Evolutionary conservation across 2,797 vertebrate species (phyloP).

Genomic region (Dendrocincla tyrannina): DNA sequence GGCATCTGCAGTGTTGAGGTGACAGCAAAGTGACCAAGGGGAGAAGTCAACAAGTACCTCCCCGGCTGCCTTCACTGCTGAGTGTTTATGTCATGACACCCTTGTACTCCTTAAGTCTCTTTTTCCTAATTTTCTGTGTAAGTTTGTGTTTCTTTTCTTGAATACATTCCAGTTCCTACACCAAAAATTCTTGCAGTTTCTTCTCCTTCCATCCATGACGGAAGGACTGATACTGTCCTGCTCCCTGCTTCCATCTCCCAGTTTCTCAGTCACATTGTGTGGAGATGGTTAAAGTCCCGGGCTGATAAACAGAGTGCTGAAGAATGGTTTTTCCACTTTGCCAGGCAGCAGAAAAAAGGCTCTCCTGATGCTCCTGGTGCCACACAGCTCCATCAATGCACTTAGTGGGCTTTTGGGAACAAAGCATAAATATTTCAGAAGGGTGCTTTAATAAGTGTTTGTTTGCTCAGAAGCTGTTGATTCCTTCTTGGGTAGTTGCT

Average conservation of each 20-base stretch:
- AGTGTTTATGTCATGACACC: neutral
- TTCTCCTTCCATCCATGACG: neutral
- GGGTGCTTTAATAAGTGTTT: constrained; percentile 38
- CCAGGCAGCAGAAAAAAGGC: constrained; percentile 26
- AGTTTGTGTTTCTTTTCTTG: neutral
- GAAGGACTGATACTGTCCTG: neutral
- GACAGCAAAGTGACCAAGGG: neutral
- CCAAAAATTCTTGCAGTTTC: neutral
- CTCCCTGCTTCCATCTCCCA: neutral
- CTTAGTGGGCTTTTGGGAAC: constrained; percentile 32
- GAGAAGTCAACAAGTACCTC: neutral
- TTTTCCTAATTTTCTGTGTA: neutral
- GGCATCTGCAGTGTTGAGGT: neutral
- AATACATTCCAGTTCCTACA: neutral
- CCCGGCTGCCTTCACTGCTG: neutral
- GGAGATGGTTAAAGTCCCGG: neutral
- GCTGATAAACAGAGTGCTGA: neutral
- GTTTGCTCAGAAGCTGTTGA: constrained; percentile 35
- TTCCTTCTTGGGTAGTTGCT: constrained; percentile 38
- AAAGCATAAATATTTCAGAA: constrained; percentile 43
- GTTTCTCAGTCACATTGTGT: neutral
- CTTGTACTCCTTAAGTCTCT: neutral
- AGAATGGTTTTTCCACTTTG: constrained; percentile 47
- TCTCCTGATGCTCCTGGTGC: constrained; percentile 24
- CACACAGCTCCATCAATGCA: neutral